These are phyloP conservation scores for Leucozona laternaria DNA, from an alignment of 2,888 invertebrate species.

Conservation along the genomic window DNA sequence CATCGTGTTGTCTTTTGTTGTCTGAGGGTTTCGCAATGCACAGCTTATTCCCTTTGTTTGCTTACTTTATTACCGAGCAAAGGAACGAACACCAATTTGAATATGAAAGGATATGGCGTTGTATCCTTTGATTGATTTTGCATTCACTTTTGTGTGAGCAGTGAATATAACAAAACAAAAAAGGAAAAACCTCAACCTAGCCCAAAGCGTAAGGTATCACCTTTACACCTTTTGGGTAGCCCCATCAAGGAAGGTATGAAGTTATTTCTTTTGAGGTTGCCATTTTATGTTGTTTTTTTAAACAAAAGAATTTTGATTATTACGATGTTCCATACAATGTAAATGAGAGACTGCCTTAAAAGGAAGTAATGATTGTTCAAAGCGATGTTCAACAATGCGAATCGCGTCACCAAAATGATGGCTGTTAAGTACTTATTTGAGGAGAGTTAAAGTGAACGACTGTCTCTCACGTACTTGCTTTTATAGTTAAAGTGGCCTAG, in stretches of 20 bases:
- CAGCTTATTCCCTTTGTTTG: constrained; percentile 34
- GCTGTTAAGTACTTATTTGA: background rate
- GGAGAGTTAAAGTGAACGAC: background rate
- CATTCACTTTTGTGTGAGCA: constrained; percentile 43
- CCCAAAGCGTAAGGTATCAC: constrained; percentile 27
- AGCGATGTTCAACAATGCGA: constrained; percentile 9
- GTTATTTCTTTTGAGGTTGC: constrained; percentile 6
- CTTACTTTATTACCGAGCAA: constrained; percentile 43
- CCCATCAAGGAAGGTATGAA: background rate
- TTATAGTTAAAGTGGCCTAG: background rate
- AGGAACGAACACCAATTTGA: constrained; percentile 56
- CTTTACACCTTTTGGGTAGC: constrained; percentile 48
- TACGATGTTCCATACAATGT: background rate
- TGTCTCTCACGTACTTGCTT: background rate
- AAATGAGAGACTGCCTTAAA: background rate
- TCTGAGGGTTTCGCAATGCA: constrained; percentile 49
- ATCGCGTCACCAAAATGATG: background rate
- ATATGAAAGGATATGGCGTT: constrained; percentile 59
- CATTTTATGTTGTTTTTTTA: background rate
- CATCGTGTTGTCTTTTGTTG: constrained; percentile 63
- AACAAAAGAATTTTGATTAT: constrained; percentile 36
- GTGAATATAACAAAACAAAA: constrained; percentile 2
- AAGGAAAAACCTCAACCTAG: background rate
- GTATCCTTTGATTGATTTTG: constrained; percentile 72
- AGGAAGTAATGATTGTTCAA: background rate